phyloP scores from a whole-genome alignment of 2,888 invertebrate species.

The Andricus curvator region DNA sequence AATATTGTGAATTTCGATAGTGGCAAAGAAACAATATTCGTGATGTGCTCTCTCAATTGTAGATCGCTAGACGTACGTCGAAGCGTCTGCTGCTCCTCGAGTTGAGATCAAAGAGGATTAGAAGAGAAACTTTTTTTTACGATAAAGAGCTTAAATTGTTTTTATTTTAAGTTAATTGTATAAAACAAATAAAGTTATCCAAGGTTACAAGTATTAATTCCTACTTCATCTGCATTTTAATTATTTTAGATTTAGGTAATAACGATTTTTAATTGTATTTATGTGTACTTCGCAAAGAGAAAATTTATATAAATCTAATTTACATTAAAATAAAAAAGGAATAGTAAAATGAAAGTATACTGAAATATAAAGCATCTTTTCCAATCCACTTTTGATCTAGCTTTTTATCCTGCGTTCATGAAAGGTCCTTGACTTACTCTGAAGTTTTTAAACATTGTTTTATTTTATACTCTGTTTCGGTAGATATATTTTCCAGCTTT shows the following conservation, averaged over 20 bases:
- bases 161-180: not conserved
- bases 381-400: conserved; percentile 4
- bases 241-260: not conserved
- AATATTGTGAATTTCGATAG: not conserved
- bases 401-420: not conserved
- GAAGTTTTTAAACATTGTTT: not conserved
- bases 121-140: not conserved
- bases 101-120: conserved; percentile 31
- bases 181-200: not conserved
- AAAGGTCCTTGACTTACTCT: conserved; percentile 18
- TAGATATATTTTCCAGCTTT: not conserved
- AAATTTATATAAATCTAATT: not conserved
- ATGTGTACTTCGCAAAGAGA: too few species aligned
- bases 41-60: conserved; percentile 1
- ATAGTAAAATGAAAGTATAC: not conserved
- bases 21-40: not conserved
- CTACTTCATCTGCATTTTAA: not conserved
- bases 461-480: not conserved
- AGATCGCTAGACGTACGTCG: conserved; percentile 10
- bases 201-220: not conserved
- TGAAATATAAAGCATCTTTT: not conserved
- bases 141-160: not conserved
- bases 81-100: conserved; percentile 15
- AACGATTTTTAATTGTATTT: too few species aligned
- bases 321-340: not conserved